These are phyloP conservation scores for Ellobius talpinus DNA, from an alignment of 2,113 vertebrate species.

Conservation along the genomic window DNA sequence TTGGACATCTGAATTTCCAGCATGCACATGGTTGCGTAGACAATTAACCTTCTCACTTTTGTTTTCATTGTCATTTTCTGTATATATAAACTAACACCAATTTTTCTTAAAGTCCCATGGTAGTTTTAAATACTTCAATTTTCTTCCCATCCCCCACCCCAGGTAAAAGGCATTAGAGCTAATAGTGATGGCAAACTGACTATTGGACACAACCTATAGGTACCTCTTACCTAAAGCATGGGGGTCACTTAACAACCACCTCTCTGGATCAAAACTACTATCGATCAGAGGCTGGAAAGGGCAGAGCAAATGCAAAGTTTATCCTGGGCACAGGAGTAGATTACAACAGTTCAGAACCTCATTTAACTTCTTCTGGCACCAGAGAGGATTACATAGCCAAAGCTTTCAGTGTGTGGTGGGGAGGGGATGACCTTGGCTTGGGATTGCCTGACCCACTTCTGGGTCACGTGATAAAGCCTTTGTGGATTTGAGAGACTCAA, in stretches of 20 bases:
- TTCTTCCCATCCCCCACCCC: not conserved
- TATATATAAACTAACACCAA: not conserved
- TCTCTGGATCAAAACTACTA: not conserved
- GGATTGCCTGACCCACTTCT: slow-evolving; percentile 19
- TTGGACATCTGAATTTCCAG: not conserved
- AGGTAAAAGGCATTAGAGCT: not conserved
- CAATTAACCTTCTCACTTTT: slow-evolving; percentile 18
- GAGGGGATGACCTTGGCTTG: slow-evolving; percentile 57
- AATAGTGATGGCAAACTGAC: not conserved
- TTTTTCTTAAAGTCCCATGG: not conserved
- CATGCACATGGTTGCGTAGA: not conserved
- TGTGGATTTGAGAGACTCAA: not conserved
- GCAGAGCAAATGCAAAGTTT: slow-evolving; percentile 17
- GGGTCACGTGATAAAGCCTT: not conserved
- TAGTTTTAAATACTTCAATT: slow-evolving; percentile 15
- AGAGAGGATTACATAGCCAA: slow-evolving; percentile 53
- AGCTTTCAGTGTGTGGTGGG: not conserved
- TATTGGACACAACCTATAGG: not conserved
- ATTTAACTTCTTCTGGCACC: slow-evolving; percentile 26
- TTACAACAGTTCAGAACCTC: not conserved
- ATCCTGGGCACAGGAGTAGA: not conserved
- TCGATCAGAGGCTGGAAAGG: not conserved
- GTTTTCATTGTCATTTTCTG: slow-evolving; percentile 15
- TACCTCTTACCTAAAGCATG: not conserved
- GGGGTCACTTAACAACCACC: not conserved